These are phyloP conservation scores for Acronicta alni DNA, from an alignment of 2,888 invertebrate species.

Conservation along the genomic window DNA sequence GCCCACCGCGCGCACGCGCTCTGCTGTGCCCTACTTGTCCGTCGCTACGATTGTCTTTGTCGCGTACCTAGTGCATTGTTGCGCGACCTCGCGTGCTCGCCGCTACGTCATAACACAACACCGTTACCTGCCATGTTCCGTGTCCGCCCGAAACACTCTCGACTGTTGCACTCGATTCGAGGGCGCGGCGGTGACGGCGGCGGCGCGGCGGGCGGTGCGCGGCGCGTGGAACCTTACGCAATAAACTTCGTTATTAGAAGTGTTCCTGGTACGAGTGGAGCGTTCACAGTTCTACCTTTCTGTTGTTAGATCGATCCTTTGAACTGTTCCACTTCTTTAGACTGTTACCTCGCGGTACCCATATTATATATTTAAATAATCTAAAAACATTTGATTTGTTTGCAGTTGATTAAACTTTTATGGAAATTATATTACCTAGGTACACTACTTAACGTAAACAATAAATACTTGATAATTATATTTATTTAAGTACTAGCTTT, in stretches of 20 bases:
- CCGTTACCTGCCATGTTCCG: not conserved
- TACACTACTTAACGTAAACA: too few species aligned
- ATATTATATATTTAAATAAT: too few species aligned
- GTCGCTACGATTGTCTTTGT: not conserved
- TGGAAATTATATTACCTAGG: too few species aligned
- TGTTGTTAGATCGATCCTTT: constrained; percentile 39
- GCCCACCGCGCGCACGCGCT: constrained; percentile 19
- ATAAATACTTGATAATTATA: too few species aligned
- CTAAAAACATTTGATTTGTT: too few species aligned
- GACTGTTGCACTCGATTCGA: constrained; percentile 38
- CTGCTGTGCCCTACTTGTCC: constrained; percentile 18
- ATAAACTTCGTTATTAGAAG: constrained; percentile 12
- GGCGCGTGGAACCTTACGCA: constrained; percentile 14
- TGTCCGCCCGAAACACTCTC: constrained; percentile 17
- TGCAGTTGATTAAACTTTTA: too few species aligned
- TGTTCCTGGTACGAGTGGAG: constrained; percentile 13
- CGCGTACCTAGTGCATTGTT: not conserved
- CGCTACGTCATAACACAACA: constrained; percentile 1
- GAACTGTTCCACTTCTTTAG: too few species aligned
- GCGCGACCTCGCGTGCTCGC: constrained; percentile 7
- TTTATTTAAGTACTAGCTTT: too few species aligned
- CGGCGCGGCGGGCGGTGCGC: not conserved
- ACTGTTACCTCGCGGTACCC: too few species aligned
- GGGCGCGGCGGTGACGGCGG: not conserved
- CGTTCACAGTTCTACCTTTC: constrained; percentile 16